Evolutionary conservation across 2,888 invertebrate genomes (phyloP).

Genomic region (Ennomos quercinarius): DNA sequence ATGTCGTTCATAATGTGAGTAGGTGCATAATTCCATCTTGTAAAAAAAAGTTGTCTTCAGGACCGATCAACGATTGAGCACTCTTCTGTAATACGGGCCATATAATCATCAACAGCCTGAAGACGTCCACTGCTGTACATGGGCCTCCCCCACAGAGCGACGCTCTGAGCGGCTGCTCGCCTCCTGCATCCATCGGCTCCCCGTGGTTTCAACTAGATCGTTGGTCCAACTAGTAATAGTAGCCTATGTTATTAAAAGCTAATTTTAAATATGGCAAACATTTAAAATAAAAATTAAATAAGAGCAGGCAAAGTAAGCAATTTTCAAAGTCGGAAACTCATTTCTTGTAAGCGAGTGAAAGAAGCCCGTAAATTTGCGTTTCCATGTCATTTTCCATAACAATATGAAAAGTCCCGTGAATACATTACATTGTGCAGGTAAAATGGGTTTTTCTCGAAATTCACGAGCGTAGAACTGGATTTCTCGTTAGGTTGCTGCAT

Average conservation of each 20-base stretch:
- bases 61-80: too few relatives aligned
- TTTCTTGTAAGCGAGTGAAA: slow-evolving; percentile 61
- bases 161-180: too few relatives aligned
- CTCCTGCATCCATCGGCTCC: too few relatives aligned
- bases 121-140: too few relatives aligned
- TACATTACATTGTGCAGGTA: slow-evolving; percentile 56
- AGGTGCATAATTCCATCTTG: too few relatives aligned
- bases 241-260: slow-evolving; percentile 48
- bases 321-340: slow-evolving; percentile 66
- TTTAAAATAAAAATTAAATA: slow-evolving; percentile 65
- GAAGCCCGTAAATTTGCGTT: slow-evolving; percentile 65
- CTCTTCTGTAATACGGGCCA: too few relatives aligned
- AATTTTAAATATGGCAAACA: slow-evolving; percentile 59
- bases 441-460: slow-evolving; percentile 35
- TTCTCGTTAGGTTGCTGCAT: neutral
- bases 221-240: too few relatives aligned
- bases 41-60: too few relatives aligned
- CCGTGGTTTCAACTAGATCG: too few relatives aligned
- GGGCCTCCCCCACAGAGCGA: too few relatives aligned
- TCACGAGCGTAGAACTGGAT: slow-evolving; percentile 5
- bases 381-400: slow-evolving; percentile 68
- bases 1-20: too few relatives aligned
- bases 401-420: slow-evolving; percentile 62
- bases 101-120: too few relatives aligned
- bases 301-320: slow-evolving; percentile 54